Base-by-base conservation (phyloP, 2,888 invertebrate genomes). In the Mythimna vitellina region DNA sequence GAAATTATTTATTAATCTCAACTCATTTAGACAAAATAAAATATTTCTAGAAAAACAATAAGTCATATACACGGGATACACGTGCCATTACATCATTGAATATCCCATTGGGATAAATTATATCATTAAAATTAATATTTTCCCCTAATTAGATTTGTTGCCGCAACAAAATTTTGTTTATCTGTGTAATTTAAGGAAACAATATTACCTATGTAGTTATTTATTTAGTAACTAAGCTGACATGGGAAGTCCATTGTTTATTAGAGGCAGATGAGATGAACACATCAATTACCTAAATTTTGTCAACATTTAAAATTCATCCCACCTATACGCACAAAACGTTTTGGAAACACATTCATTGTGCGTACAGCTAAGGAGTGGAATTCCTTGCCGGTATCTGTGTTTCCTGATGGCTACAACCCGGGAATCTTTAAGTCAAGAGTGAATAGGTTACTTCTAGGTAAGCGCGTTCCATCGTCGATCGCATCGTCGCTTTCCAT, bases 51-150 rank as follows among this genome's bases (percentile, higher is more conserved):
- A 42, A 58, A 58, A 69, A 53, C 51, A 71, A 42, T 22, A 64
- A 42, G 0, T 6, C 22, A 54, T 12, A 8, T 14, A 53, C 17
- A 60, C 25, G 25, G 5, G 20, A 9, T 51, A n/a, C 22, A 53
- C 51, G 9, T 53, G 51, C 22, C 17, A 74, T 76, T 54, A 77
- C 76, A 77, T 77, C 81, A 77, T 1, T 51, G 29, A 81, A 77
- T 80, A 64, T 61, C 60, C 82, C 77, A 49, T 2, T 62, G 22
- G 54, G 42, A 64, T 65, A 65, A 22, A 56, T 63, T 42, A 70
- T 58, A 56, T 42, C 35, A 77, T 69, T 22, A 5, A 29, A 49
- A 38, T 49, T 49, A 63, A 60, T 22, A 9, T 70, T 75, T 70
- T 75, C 63, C 78, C 63, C 25, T 17, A n/a, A 53, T 51, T 29